Base-by-base conservation (phyloP, 2,113 vertebrate species). In the Bambusicola thoracicus region DNA sequence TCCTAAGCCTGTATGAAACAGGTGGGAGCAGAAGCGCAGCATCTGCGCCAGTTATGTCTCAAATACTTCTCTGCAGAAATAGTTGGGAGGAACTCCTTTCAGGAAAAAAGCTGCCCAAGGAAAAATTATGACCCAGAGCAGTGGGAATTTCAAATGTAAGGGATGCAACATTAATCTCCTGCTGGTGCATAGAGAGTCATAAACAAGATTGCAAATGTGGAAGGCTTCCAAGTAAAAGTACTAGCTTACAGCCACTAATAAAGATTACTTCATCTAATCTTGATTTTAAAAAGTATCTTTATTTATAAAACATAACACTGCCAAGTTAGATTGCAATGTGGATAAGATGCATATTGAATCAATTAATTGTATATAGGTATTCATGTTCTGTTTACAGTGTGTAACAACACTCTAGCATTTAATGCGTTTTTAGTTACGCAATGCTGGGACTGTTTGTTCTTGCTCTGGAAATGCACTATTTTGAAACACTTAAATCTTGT, bases 401-500 rank as follows among this genome's bases (percentile, higher is more conserved):
- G 82, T 75, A 94, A 81, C 90, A 81, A 8, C 87, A 75, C 87
- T 95, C 82, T 29, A 66, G 80, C 53, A 86, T 96, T 92, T 92
- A 94, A 93, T 96, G 92, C 94, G 75, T 93, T 95, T 92, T 75
- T 63, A 55, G 82, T 95, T 96, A 75, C 48, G 80, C 90, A 95
- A 95, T 0, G 10, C 44, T 13, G 82, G 94, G 95, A 96, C 91
- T 95, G 93, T 97, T 97, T 95, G 95, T 95, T 94, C 93, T 95
- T 89, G 58, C 87, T 92, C 62, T 96, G 92, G 90, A 93, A 95
- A 92, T 91, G 69, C 93, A 96, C 62, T 95, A 88, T 96, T 97
- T 96, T 96, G 93, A 96, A 97, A 95, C 85, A 78, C 91, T 96
- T 96, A 94, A 96, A 96, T 96, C 95, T 93, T 94, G 96, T 96